These are phyloP conservation scores for Hippocampus abdominalis DNA, from an alignment of 2,113 vertebrate genomes.

Conservation along the genomic window DNA sequence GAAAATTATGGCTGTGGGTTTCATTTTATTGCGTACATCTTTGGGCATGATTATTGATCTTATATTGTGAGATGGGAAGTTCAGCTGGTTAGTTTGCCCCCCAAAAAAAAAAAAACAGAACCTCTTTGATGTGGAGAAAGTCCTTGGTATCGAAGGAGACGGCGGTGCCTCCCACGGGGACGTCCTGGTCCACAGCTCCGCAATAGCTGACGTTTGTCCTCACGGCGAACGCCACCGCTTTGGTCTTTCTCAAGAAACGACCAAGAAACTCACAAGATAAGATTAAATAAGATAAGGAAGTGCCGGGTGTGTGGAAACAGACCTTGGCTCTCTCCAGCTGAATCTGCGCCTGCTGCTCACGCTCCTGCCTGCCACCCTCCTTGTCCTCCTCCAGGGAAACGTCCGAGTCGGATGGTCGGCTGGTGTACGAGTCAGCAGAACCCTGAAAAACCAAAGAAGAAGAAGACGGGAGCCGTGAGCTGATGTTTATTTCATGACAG, in stretches of 20 bases:
- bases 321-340: constrained; percentile 98
- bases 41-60: no score
- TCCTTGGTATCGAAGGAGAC: constrained; percentile 97
- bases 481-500: neutral
- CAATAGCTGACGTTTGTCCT: constrained; percentile 97
- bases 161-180: constrained; percentile 91
- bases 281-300: neutral
- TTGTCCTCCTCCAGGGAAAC: constrained; percentile 97
- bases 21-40: no score
- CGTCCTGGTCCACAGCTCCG: constrained; percentile 92
- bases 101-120: no score
- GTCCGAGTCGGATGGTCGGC: constrained; percentile 98
- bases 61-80: no score
- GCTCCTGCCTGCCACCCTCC: constrained; percentile 89
- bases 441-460: constrained; percentile 72
- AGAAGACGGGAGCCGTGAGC: neutral
- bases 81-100: no score
- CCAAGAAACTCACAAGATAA: neutral
- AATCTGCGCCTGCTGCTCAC: constrained; percentile 90
- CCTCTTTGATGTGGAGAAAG: constrained; percentile 98
- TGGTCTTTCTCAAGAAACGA: constrained; percentile 70
- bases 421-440: constrained; percentile 98
- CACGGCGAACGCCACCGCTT: constrained; percentile 93
- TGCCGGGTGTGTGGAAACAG: neutral
- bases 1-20: no score